Conservation (phyloP, 1,140 invertebrate species). For the Pantala flavescens region DNA sequence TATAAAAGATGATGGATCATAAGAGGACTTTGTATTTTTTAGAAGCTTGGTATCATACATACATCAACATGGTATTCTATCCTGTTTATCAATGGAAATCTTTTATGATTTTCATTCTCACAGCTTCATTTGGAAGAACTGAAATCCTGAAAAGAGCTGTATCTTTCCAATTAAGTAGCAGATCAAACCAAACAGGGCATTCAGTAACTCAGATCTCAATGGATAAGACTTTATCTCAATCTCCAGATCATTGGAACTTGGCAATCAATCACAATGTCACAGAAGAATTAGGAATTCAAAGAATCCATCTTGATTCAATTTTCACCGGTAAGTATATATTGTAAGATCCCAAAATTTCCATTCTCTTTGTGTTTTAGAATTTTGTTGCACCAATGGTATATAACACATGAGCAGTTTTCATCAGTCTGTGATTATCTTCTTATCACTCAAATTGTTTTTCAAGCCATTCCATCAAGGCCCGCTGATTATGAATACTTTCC, state of each 20-base stretch:
- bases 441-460: neutral
- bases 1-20: too few species aligned
- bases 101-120: too few species aligned
- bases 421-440: too few species aligned
- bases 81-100: too few species aligned
- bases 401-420: too few species aligned
- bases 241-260: neutral
- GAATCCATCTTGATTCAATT: neutral
- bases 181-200: neutral
- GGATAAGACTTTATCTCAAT: neutral
- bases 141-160: neutral
- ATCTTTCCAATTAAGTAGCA: neutral
- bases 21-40: too few species aligned
- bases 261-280: neutral
- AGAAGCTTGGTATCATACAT: too few species aligned
- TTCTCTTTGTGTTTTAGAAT: too few species aligned
- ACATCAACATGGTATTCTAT: too few species aligned
- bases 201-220: neutral
- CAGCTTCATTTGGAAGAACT: too few species aligned
- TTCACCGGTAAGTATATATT: neutral
- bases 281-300: neutral
- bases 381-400: too few species aligned
- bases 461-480: neutral
- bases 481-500: constrained; percentile 18
- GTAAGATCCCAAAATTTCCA: too few species aligned